Evolutionary conservation across 2,797 vertebrate genomes (phyloP).

Genomic region (Acipenser ruthenus): DNA sequence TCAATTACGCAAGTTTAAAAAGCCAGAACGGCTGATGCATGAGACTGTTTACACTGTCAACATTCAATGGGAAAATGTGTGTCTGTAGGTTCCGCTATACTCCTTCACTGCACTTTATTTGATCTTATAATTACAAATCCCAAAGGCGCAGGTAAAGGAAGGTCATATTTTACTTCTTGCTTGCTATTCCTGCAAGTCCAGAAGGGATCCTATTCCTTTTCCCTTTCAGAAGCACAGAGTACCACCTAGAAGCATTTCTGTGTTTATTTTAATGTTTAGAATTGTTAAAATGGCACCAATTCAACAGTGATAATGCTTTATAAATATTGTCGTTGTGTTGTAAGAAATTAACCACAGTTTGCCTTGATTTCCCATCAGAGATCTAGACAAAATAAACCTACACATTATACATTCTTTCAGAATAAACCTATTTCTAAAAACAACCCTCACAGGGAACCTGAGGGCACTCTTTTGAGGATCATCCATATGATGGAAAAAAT

Average conservation of each 20-base stretch:
- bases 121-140: slow-evolving; percentile 39
- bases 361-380: no score
- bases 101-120: slow-evolving; percentile 27
- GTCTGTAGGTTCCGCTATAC: slow-evolving; percentile 26
- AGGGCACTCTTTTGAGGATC: no score
- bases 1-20: slow-evolving; percentile 32
- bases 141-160: slow-evolving; percentile 27
- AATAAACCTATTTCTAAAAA: no score
- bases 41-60: slow-evolving; percentile 44
- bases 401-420: no score
- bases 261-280: background rate
- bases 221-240: slow-evolving; percentile 6
- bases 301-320: no score
- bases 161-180: slow-evolving; percentile 21
- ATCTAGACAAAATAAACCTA: no score
- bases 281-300: background rate
- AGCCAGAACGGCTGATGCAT: slow-evolving; percentile 22
- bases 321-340: no score
- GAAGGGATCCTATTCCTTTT: background rate
- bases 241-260: no score
- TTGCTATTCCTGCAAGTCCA: background rate
- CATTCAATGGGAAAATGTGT: slow-evolving; percentile 34
- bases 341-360: no score
- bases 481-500: no score
- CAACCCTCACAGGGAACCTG: no score